Conservation (phyloP, 2,888 invertebrate species). For the Pemphredon lugubris region DNA sequence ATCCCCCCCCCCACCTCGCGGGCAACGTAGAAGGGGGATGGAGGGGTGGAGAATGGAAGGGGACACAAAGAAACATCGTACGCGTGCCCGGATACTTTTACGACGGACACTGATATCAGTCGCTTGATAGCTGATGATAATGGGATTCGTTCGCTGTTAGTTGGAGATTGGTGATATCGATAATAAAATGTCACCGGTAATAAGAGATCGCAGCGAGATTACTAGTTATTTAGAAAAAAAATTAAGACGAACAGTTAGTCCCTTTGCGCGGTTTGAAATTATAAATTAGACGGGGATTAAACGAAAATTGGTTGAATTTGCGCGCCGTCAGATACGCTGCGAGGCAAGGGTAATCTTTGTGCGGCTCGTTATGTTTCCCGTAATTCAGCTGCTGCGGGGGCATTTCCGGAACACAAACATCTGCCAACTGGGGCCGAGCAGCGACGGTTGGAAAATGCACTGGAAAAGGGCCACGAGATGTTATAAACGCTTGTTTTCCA, state of each 20-base stretch:
- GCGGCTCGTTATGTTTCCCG: not conserved
- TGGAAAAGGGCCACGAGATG: too few relatives aligned
- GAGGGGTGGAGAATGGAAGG: not conserved
- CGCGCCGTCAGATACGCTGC: not conserved
- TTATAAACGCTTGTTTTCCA: too few relatives aligned
- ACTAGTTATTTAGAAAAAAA: not conserved
- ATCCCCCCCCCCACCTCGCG: conserved; percentile 20
- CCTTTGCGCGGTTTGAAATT: not conserved
- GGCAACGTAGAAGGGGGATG: too few relatives aligned
- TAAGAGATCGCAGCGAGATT: not conserved
- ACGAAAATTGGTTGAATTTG: not conserved
- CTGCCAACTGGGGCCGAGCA: too few relatives aligned
- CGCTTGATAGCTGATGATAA: too few relatives aligned
- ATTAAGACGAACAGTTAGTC: not conserved
- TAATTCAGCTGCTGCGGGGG: not conserved
- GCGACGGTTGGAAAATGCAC: too few relatives aligned
- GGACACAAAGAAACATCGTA: conserved; percentile 11
- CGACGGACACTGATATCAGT: not conserved
- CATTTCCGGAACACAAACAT: too few relatives aligned
- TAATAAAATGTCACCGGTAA: not conserved
- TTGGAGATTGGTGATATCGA: not conserved
- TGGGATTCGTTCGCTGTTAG: not conserved
- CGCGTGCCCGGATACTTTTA: not conserved
- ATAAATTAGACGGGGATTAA: conserved; percentile 3
- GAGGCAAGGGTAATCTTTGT: not conserved